A percentile compares a stretch with the other conserved stretches of the same genome.
Conservation (phyloP, 2,113 vertebrate species). For the Gavialis gangeticus region DNA sequence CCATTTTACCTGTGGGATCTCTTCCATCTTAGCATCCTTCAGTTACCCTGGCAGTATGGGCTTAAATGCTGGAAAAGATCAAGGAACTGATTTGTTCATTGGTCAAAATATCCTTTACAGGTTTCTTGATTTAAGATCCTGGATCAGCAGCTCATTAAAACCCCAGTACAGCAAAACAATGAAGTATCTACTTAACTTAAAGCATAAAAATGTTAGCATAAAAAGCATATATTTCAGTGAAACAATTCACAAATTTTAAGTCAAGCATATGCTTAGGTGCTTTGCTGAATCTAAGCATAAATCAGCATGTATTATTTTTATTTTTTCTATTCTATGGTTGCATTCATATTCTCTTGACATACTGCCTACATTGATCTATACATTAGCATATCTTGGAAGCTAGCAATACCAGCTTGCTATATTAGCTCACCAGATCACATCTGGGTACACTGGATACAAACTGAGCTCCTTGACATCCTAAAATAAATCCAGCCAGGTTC, state of each 20-base stretch:
- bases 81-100: too few relatives aligned
- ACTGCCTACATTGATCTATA: neutral
- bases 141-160: neutral
- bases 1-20: neutral
- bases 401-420: neutral
- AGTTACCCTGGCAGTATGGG: too few relatives aligned
- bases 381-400: neutral
- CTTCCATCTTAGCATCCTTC: neutral
- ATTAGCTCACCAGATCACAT: conserved; percentile 85
- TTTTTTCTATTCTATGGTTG: neutral
- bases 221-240: neutral
- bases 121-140: neutral
- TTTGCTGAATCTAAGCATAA: neutral
- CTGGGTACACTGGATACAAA: conserved; percentile 86
- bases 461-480: conserved; percentile 87
- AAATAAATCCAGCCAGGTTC: conserved; percentile 86
- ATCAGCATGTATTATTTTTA: neutral
- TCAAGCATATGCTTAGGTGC: neutral
- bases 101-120: neutral
- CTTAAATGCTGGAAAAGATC: too few relatives aligned
- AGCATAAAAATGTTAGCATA: neutral
- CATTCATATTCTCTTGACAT: neutral
- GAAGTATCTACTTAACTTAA: neutral
- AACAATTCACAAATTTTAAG: neutral
- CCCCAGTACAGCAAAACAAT: neutral